Evolutionary conservation across 1,140 invertebrate species (phyloP), one percentile per base, ranked within the genome.

Genomic region (Neodiprion fabricii): DNA sequence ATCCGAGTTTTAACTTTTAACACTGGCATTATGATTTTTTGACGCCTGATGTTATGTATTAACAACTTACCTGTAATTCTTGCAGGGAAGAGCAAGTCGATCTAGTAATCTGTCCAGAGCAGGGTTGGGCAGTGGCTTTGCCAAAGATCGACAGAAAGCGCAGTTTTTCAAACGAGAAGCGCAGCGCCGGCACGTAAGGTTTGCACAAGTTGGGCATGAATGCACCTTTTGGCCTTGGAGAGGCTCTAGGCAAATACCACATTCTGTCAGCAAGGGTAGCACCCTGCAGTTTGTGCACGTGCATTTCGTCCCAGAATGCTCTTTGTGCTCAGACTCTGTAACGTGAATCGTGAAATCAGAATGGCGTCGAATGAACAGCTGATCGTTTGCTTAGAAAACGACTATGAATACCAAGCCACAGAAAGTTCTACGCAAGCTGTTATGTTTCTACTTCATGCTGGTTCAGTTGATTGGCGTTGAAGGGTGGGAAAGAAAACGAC

Each of bases 161-260:
- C 82, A 83, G 12, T 1, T 73, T 0, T 1, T 49, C n/a, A 83
- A 14, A 11, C 71, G 66, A 0, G 10, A 50, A 0, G 79, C 65
- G 53, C 82, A 83, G 4, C 12, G 68, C 3, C 47, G 70, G 21
- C 82, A 83, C 2, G 79, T 65, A 9, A 82, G 72, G 67, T 82
- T 81, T 0, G 79, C 75, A 17, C 82, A 83, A 0, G 78, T 73
- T 0, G 77, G 49, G 67, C 82, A 83, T 1, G 80, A 77, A 11
- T 71, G 40, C 1, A 83, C 76, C 17, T 79, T 72, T 0, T n/a
- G 69, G 14, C 77, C 72, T 23, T 82, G 81, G 0, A 83, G 72
- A 12, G 78, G 72, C 47, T 79, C 79, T 28, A 82, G 47, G 48
- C 82, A 83, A 0, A 83, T 70, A 40, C 69, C 74, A 67, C 82